A percentile compares a stretch with the other conserved stretches of the same genome.
Evolutionary conservation across 2,888 invertebrate species (phyloP).

Genomic region (Tenthredo distinguenda): DNA sequence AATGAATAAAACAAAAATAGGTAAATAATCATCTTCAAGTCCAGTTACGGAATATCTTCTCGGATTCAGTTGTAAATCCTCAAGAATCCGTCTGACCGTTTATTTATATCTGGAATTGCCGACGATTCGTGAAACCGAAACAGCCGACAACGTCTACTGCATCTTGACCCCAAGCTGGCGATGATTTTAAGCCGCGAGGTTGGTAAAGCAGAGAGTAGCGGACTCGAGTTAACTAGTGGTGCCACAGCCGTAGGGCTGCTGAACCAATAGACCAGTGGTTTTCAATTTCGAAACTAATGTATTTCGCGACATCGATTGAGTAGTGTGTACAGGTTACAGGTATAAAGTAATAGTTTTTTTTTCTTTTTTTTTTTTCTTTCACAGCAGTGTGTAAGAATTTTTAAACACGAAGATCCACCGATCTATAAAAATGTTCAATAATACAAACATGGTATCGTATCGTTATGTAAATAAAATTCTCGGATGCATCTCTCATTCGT

Average conservation of each 20-base stretch:
- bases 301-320: neutral
- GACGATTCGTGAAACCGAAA: conserved; percentile 6
- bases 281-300: neutral
- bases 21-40: neutral
- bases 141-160: conserved; percentile 36
- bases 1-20: too few relatives aligned
- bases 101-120: neutral
- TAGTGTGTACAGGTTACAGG: neutral
- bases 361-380: too few relatives aligned
- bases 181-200: conserved; percentile 1
- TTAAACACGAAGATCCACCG: neutral
- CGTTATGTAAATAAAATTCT: neutral
- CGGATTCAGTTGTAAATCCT: neutral
- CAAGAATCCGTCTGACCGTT: neutral
- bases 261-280: conserved; percentile 16
- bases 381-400: neutral
- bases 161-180: conserved; percentile 33
- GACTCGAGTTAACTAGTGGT: conserved; percentile 11
- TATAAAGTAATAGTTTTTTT: too few relatives aligned
- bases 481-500: neutral
- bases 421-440: neutral
- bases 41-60: neutral
- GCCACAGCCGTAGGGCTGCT: conserved; percentile 37
- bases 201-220: conserved; percentile 36
- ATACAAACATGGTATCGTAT: conserved; percentile 10